These are phyloP conservation scores for Solea senegalensis DNA, from an alignment of 2,113 vertebrate species.

Conservation along the genomic window DNA sequence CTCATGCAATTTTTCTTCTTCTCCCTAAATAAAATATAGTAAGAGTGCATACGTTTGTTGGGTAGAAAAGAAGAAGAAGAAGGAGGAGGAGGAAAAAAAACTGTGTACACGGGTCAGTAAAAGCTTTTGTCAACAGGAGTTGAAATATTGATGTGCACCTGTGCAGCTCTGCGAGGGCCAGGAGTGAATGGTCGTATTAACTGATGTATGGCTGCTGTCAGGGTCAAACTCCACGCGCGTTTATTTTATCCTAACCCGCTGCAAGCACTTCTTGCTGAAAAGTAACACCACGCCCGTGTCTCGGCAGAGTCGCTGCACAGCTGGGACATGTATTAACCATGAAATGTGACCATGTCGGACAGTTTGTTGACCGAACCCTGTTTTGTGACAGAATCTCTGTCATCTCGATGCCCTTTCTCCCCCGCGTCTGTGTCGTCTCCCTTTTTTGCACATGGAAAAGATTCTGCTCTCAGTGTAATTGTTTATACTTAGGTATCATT, in stretches of 20 bases:
- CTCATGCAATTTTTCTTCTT: slow-evolving; percentile 21
- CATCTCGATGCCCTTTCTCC: slow-evolving; percentile 27
- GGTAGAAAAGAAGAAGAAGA: background rate
- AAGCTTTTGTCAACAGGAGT: slow-evolving; percentile 77
- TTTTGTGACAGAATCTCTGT: slow-evolving; percentile 4
- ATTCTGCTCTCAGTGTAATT: slow-evolving; percentile 39
- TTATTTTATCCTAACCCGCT: slow-evolving; percentile 58
- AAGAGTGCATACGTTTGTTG: slow-evolving; percentile 65
- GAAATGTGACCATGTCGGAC: slow-evolving; percentile 30
- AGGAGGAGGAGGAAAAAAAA: background rate
- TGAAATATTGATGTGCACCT: slow-evolving; percentile 78
- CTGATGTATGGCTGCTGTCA: slow-evolving; percentile 61
- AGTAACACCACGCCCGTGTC: slow-evolving; percentile 45
- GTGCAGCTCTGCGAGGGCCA: slow-evolving; percentile 37
- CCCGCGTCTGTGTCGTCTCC: background rate
- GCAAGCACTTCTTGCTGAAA: slow-evolving; percentile 31
- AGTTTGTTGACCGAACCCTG: slow-evolving; percentile 48
- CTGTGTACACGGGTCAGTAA: slow-evolving; percentile 43
- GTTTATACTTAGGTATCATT: slow-evolving; percentile 41
- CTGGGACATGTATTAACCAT: slow-evolving; percentile 56
- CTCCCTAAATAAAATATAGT: slow-evolving; percentile 68
- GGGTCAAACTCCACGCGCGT: slow-evolving; percentile 44
- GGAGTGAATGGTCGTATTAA: slow-evolving; percentile 15
- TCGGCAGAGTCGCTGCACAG: slow-evolving; percentile 40
- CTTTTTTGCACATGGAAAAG: slow-evolving; percentile 29